Conservation (phyloP, 2,113 vertebrate species). For the Coturnix japonica region DNA sequence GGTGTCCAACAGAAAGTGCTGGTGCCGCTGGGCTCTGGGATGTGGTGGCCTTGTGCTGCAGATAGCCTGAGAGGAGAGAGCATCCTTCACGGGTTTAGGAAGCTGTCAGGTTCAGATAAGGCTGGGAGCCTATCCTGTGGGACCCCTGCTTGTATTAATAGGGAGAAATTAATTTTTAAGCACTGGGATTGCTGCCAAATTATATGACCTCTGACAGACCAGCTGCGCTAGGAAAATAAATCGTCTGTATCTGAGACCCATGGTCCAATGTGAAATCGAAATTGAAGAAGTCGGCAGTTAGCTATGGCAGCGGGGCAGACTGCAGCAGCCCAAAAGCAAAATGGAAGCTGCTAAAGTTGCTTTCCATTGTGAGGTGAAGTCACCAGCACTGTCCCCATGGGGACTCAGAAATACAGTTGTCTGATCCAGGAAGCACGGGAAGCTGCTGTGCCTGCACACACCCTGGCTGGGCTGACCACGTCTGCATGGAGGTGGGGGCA, state of each 20-base stretch:
- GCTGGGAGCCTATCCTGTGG: conserved; percentile 81
- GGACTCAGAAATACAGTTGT: conserved; percentile 35
- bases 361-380: conserved; percentile 15
- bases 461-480: background rate
- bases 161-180: conserved; percentile 89
- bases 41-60: conserved; percentile 65
- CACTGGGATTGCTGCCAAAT: conserved; percentile 85
- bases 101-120: conserved; percentile 86
- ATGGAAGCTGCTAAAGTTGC: conserved; percentile 40
- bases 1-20: too few species aligned
- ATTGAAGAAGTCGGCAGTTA: conserved; percentile 61
- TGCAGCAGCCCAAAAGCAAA: conserved; percentile 39
- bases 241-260: conserved; percentile 74
- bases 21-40: conserved; percentile 44
- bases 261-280: conserved; percentile 68
- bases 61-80: conserved; percentile 73
- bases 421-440: conserved; percentile 45
- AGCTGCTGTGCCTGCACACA: conserved; percentile 7
- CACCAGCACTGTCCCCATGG: background rate
- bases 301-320: background rate
- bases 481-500: background rate
- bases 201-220: conserved; percentile 84
- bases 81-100: conserved; percentile 80
- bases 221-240: conserved; percentile 85
- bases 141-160: conserved; percentile 84